These are phyloP conservation scores for Megaceryle maxima DNA, from an alignment of 2,113 vertebrate species.

Conservation along the genomic window DNA sequence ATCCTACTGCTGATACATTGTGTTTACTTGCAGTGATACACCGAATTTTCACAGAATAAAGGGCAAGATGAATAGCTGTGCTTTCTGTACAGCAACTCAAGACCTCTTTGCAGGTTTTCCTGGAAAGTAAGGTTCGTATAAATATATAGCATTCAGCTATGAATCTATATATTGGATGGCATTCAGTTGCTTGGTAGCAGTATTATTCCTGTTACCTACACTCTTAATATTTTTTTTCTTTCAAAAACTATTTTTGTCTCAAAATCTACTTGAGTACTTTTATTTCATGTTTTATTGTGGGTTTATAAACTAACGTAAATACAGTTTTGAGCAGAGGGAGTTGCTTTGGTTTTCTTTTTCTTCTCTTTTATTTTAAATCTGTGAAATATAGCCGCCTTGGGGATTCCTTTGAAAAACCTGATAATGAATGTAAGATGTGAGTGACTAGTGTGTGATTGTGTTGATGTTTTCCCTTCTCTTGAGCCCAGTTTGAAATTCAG, in stretches of 20 bases:
- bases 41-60: not conserved
- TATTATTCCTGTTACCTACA: conserved; percentile 5
- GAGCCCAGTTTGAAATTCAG: conserved; percentile 62
- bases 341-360: conserved; percentile 11
- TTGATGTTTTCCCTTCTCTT: conserved; percentile 56
- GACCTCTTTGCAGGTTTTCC: not conserved
- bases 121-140: not conserved
- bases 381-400: conserved; percentile 57
- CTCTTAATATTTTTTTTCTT: not conserved
- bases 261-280: conserved; percentile 3
- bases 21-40: not conserved
- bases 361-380: conserved; percentile 53
- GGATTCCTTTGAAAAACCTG: conserved; percentile 74
- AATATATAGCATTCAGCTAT: not conserved
- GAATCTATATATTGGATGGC: not conserved
- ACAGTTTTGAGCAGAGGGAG: conserved; percentile 10
- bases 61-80: not conserved
- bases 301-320: conserved; percentile 58
- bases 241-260: not conserved
- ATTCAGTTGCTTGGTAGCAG: not conserved
- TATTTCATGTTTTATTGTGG: conserved; percentile 23
- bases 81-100: not conserved
- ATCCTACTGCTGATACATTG: conserved; percentile 45
- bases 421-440: conserved; percentile 65
- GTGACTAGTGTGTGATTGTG: conserved; percentile 54